Conservation (phyloP, 2,888 invertebrate species). For the Diaphora mendica region DNA sequence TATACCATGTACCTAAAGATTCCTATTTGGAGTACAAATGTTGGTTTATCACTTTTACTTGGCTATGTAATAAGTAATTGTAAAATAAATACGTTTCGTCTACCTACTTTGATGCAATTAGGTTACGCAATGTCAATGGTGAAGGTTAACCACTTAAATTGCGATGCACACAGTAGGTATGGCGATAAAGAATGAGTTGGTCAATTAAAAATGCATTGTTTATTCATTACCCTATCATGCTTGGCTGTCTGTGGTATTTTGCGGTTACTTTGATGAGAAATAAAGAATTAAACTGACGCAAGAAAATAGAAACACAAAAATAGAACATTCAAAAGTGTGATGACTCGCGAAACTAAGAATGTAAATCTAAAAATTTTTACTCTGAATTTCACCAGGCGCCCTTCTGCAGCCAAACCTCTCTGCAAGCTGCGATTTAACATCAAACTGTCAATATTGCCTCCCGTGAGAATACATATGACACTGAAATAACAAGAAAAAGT, state of each 20-base stretch:
- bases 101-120: background rate
- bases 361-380: slow-evolving; percentile 65
- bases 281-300: too few relatives aligned
- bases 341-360: background rate
- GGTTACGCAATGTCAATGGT: background rate
- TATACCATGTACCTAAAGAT: too few relatives aligned
- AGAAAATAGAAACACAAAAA: too few relatives aligned
- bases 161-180: background rate
- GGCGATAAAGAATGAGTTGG: background rate
- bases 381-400: slow-evolving; percentile 87
- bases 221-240: background rate
- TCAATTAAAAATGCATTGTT: background rate
- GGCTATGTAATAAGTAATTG: background rate
- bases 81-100: background rate
- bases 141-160: background rate
- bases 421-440: slow-evolving; percentile 93
- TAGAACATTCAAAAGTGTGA: background rate
- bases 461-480: slow-evolving; percentile 93
- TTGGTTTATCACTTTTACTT: background rate
- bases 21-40: background rate
- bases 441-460: slow-evolving; percentile 96
- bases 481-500: slow-evolving; percentile 77
- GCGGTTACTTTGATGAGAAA: too few relatives aligned
- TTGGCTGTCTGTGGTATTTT: background rate
- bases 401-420: slow-evolving; percentile 94